These are phyloP conservation scores for Entomyzon cyanotis DNA, from an alignment of 2,113 vertebrate genomes.

Conservation along the genomic window DNA sequence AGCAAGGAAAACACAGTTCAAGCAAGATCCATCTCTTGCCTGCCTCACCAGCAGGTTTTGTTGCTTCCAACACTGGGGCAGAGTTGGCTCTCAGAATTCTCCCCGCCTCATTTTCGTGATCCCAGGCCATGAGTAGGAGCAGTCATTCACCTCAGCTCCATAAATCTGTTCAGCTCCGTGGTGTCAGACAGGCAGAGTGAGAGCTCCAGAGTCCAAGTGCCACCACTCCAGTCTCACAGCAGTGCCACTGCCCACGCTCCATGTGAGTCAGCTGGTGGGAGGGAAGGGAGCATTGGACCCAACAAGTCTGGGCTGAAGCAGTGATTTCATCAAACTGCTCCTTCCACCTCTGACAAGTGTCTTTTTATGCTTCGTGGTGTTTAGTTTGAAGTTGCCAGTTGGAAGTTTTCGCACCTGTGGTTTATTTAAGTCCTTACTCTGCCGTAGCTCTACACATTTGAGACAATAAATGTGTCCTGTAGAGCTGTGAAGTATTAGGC, in stretches of 20 bases:
- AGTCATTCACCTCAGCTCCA: background rate
- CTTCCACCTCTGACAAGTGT: slow-evolving; percentile 43
- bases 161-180: slow-evolving; percentile 28
- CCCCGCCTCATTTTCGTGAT: background rate
- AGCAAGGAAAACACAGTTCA: background rate
- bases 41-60: background rate
- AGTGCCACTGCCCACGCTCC: slow-evolving; percentile 47
- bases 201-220: slow-evolving; percentile 60
- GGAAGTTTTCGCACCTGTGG: slow-evolving; percentile 51
- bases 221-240: slow-evolving; percentile 29
- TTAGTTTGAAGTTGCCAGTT: slow-evolving; percentile 40
- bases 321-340: slow-evolving; percentile 53
- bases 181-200: slow-evolving; percentile 39
- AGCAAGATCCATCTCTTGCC: background rate
- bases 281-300: slow-evolving; percentile 43
- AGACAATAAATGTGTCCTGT: slow-evolving; percentile 37
- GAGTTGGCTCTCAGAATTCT: background rate
- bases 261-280: slow-evolving; percentile 52
- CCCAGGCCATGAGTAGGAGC: slow-evolving; percentile 22
- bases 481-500: slow-evolving; percentile 31
- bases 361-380: slow-evolving; percentile 17
- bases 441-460: background rate
- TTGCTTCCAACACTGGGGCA: background rate
- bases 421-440: slow-evolving; percentile 49
- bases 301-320: slow-evolving; percentile 46